A percentile compares a stretch with the other conserved stretches of the same genome.
These are phyloP conservation scores for Coptodon bakossiorum DNA, from an alignment of 2,113 vertebrate genomes.

Conservation along the genomic window DNA sequence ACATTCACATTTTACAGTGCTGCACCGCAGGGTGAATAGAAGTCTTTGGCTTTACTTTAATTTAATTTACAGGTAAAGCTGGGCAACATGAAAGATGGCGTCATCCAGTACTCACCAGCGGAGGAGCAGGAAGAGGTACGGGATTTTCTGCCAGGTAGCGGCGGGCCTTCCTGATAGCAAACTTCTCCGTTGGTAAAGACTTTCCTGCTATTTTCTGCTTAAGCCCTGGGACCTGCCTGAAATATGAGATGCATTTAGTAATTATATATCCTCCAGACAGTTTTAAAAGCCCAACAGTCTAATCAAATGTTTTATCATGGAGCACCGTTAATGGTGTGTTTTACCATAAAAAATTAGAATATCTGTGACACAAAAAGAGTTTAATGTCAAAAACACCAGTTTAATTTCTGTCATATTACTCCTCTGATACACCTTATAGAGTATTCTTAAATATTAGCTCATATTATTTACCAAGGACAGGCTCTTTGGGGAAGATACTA, in stretches of 20 bases:
- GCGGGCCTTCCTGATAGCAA: slow-evolving; percentile 93
- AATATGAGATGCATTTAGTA: neutral
- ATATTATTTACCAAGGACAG: neutral
- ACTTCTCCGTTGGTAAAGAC: slow-evolving; percentile 97
- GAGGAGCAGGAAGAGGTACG: slow-evolving; percentile 80
- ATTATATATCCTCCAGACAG: neutral
- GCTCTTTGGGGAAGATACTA: neutral
- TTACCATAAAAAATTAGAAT: neutral
- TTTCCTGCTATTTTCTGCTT: slow-evolving; percentile 99
- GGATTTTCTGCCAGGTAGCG: slow-evolving; percentile 85
- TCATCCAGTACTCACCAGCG: slow-evolving; percentile 79
- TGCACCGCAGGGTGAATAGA: neutral
- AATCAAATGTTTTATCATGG: neutral
- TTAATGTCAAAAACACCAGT: neutral
- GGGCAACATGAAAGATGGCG: neutral
- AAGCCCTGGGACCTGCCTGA: slow-evolving; percentile 85
- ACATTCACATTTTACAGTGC: neutral
- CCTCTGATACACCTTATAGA: neutral
- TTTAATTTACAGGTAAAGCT: neutral
- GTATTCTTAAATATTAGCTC: neutral
- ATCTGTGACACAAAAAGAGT: neutral
- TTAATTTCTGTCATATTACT: neutral
- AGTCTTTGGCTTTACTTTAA: neutral
- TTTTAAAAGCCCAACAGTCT: neutral
- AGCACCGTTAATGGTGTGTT: neutral